These are phyloP conservation scores for Chironex yamaguchii DNA, from an alignment of 30 jellyfish, hydroid and myxozoan genomes.

Conservation along the genomic window DNA sequence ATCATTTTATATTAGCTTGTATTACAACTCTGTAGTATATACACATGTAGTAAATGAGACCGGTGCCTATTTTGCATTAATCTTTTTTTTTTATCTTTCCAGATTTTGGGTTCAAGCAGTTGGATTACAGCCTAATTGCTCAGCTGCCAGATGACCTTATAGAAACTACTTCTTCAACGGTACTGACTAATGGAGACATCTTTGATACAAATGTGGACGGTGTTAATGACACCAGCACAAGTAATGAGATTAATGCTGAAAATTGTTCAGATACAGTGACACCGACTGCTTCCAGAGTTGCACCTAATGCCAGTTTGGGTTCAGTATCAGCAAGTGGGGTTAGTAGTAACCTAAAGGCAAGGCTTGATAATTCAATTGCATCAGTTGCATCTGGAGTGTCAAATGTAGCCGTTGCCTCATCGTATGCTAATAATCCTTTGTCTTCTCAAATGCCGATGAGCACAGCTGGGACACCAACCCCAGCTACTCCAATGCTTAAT, in stretches of 20 bases:
- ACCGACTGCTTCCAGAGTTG: neutral
- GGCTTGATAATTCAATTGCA: neutral
- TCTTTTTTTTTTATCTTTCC: too few relatives aligned
- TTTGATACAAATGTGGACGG: neutral
- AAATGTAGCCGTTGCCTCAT: neutral
- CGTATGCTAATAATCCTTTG: slow-evolving; percentile 42
- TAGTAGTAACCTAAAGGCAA: neutral
- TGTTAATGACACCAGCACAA: neutral
- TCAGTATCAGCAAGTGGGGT: neutral
- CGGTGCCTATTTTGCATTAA: too few relatives aligned
- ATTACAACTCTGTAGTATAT: too few relatives aligned
- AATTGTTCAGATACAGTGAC: neutral
- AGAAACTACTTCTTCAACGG: slow-evolving; percentile 11
- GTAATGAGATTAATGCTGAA: neutral
- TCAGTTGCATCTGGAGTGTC: neutral
- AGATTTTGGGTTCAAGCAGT: slow-evolving; percentile 3
- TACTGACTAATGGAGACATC: slow-evolving; percentile 16
- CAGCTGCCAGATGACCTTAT: slow-evolving; percentile 72
- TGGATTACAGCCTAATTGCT: slow-evolving; percentile 39
- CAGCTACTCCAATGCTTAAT: slow-evolving; percentile 92
- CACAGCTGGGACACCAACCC: slow-evolving; percentile 90
- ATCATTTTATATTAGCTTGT: too few relatives aligned
- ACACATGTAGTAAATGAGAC: too few relatives aligned
- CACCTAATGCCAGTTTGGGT: neutral
- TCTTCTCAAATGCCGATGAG: slow-evolving; percentile 82